Conservation (phyloP, 2,888 invertebrate genomes). For the Pandemis heparana region DNA sequence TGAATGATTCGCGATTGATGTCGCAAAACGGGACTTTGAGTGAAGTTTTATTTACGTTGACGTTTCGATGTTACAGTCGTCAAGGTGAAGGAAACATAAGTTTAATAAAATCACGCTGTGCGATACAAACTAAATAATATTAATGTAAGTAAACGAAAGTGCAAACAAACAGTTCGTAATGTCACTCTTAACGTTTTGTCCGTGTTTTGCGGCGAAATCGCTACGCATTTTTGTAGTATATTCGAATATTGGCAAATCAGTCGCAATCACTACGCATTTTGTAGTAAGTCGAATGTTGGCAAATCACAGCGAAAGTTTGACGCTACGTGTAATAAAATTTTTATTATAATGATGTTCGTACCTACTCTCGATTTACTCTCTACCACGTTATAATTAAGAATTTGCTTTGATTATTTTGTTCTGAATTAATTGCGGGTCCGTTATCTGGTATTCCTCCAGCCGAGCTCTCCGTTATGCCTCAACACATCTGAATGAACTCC, state of each 20-base stretch:
- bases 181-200: not conserved
- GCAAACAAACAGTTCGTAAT: not conserved
- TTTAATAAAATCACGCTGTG: not conserved
- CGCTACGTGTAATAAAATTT: too few species aligned
- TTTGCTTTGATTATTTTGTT: constrained; percentile 19
- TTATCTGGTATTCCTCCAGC: constrained; percentile 30
- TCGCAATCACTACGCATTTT: too few species aligned
- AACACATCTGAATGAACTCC: constrained; percentile 38
- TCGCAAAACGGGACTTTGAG: not conserved
- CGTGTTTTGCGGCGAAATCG: not conserved
- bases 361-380: too few species aligned
- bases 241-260: too few species aligned
- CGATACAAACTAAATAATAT: too few species aligned
- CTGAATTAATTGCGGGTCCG: constrained; percentile 34
- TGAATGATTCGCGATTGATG: not conserved
- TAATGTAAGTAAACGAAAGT: not conserved
- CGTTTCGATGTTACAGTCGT: not conserved
- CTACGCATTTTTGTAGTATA: not conserved
- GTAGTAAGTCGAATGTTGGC: not conserved
- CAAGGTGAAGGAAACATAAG: not conserved
- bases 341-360: too few species aligned
- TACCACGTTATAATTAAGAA: not conserved
- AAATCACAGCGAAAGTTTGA: not conserved
- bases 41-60: not conserved
- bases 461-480: constrained; percentile 40